Evolutionary conservation across 2,797 vertebrate genomes (phyloP).

Genomic region (Thaleichthys pacificus): DNA sequence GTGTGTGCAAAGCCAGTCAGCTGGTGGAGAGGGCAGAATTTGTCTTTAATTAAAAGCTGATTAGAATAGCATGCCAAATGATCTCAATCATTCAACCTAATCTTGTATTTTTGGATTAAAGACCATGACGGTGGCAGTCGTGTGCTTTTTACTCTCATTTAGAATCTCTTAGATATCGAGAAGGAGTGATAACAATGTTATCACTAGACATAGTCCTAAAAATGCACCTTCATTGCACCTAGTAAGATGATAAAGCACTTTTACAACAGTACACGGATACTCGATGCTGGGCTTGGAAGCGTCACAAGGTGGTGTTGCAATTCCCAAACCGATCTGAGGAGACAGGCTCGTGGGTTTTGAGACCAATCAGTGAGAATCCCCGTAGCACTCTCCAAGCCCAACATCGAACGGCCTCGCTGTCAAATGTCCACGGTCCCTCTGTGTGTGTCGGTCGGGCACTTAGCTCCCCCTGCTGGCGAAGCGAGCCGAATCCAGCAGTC

Average conservation of each 20-base stretch:
- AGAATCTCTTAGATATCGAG: neutral
- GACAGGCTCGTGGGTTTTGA: neutral
- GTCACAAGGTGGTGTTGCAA: neutral
- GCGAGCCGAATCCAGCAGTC: neutral
- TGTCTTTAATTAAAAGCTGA: neutral
- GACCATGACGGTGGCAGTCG: neutral
- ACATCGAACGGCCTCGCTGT: neutral
- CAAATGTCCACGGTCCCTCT: neutral
- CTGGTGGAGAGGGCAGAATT: neutral
- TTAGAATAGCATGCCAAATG: neutral
- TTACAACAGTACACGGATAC: neutral
- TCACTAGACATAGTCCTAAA: no score
- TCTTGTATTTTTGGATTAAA: neutral
- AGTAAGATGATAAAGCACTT: neutral
- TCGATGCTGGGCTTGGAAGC: neutral
- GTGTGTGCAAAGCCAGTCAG: slow-evolving; percentile 13
- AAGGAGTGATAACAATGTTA: neutral
- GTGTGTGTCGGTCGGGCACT: neutral
- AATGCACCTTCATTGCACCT: no score
- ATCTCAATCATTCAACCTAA: neutral
- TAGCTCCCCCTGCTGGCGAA: slow-evolving; percentile 15
- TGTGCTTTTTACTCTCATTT: neutral
- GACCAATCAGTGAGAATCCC: neutral
- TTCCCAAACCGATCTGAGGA: neutral
- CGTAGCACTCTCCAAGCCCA: neutral